Evolutionary conservation across 1,140 invertebrate genomes (phyloP).

Genomic region (Chlorops oryzae): DNA sequence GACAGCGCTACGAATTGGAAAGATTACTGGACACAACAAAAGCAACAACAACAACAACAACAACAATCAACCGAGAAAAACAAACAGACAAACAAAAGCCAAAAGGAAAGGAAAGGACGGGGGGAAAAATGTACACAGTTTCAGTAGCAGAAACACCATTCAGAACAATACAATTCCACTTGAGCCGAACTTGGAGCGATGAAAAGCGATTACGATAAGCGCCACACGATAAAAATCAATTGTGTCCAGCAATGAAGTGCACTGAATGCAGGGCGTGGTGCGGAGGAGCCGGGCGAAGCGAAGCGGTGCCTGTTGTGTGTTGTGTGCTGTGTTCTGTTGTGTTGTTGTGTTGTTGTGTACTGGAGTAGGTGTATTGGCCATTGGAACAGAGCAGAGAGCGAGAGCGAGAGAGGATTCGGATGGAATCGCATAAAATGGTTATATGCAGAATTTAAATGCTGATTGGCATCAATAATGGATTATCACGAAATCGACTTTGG

Average conservation of each 20-base stretch:
- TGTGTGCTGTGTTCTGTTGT: neutral
- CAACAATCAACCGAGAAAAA: neutral
- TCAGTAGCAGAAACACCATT: neutral
- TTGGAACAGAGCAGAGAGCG: no score
- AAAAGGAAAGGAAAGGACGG: no score
- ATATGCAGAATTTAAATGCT: conserved; percentile 28
- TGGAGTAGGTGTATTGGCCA: no score
- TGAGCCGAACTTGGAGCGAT: no score
- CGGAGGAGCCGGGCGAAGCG: conserved; percentile 21
- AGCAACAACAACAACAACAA: conserved; percentile 2
- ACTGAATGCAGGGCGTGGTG: neutral
- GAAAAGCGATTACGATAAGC: conserved; percentile 23
- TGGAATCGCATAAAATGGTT: conserved; percentile 19
- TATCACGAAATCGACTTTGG: conserved; percentile 40
- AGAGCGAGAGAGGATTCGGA: no score
- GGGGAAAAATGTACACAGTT: no score
- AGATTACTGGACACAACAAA: no score
- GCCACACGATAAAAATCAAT: conserved; percentile 33
- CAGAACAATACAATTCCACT: no score
- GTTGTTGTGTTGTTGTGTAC: neutral
- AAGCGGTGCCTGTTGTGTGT: no score
- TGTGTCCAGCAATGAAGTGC: conserved; percentile 5
- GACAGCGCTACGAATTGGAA: conserved; percentile 48
- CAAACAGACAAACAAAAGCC: neutral
- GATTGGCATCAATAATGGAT: conserved; percentile 49